A percentile compares a stretch with the other conserved stretches of the same genome.
Conservation (phyloP, 92 coral and sea anemone species). For the Epizoanthus scotinus region DNA sequence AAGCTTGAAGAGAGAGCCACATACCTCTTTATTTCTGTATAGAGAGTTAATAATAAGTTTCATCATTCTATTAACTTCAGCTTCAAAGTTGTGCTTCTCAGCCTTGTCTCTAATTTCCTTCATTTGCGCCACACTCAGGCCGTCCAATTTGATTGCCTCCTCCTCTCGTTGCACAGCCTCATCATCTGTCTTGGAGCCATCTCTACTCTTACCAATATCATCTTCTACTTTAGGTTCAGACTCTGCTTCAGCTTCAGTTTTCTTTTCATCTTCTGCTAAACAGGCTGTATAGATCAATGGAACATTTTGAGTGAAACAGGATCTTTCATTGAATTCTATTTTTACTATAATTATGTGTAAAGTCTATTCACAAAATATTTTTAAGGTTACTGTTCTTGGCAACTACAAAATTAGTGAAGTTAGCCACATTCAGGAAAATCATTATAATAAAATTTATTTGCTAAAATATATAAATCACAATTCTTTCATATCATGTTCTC, state of each 20-base stretch:
- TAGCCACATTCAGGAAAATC: too few relatives aligned
- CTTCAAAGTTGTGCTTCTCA: slow-evolving; percentile 93
- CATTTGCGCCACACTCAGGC: slow-evolving; percentile 98
- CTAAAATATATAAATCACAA: too few relatives aligned
- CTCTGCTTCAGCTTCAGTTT: slow-evolving; percentile 80
- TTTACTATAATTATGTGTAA: too few relatives aligned
- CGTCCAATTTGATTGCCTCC: slow-evolving; percentile 96
- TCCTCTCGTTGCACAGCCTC: slow-evolving; percentile 95
- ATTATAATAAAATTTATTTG: too few relatives aligned
- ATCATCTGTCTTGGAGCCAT: slow-evolving; percentile 96
- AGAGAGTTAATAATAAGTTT: slow-evolving; percentile 96
- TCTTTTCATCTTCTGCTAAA: slow-evolving; percentile 81
- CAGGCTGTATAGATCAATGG: slow-evolving; percentile 56
- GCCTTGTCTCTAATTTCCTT: slow-evolving; percentile 96
- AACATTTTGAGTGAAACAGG: not conserved
- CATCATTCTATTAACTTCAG: slow-evolving; percentile 99
- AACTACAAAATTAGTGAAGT: too few relatives aligned
- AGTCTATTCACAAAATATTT: too few relatives aligned
- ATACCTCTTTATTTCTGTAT: slow-evolving; percentile 97
- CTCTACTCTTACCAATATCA: slow-evolving; percentile 96
- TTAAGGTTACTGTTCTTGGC: too few relatives aligned
- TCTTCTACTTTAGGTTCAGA: slow-evolving; percentile 93
- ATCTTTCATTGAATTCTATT: not conserved
- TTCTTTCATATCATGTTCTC: too few relatives aligned
- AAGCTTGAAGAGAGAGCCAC: not conserved